A percentile compares a stretch with the other conserved stretches of the same genome.
These are phyloP conservation scores for Knipowitschia caucasica DNA, from an alignment of 2,797 vertebrate species.

Conservation along the genomic window DNA sequence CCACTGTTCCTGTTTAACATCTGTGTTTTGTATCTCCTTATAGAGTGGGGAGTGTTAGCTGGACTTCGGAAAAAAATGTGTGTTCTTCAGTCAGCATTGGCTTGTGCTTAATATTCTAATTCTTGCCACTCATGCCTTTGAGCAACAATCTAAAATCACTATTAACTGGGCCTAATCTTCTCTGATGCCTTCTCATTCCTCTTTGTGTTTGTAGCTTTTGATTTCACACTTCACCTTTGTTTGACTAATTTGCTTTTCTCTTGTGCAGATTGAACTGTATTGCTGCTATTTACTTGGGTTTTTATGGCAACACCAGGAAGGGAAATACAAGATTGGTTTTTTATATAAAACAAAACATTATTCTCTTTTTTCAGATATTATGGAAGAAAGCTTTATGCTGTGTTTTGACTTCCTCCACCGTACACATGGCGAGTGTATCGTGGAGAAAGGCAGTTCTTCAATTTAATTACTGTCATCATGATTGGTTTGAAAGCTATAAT, in stretches of 20 bases:
- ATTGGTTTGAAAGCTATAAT: not conserved
- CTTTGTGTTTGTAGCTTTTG: slow-evolving; percentile 43
- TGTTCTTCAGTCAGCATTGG: slow-evolving; percentile 67
- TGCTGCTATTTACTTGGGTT: slow-evolving; percentile 60
- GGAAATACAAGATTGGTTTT: no score
- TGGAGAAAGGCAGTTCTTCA: not conserved
- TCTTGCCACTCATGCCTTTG: slow-evolving; percentile 25
- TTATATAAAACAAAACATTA: not conserved
- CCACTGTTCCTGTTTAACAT: slow-evolving; percentile 65
- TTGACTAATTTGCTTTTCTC: slow-evolving; percentile 55
- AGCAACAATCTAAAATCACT: slow-evolving; percentile 32
- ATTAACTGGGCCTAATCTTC: slow-evolving; percentile 50
- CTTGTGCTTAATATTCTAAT: slow-evolving; percentile 63
- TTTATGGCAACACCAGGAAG: slow-evolving; percentile 48
- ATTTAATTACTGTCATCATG: not conserved
- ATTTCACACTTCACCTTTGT: slow-evolving; percentile 41
- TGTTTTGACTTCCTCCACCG: not conserved
- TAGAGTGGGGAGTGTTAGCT: slow-evolving; percentile 78
- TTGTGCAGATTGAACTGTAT: slow-evolving; percentile 57
- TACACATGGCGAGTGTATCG: not conserved
- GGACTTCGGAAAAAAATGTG: slow-evolving; percentile 70
- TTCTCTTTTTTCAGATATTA: no score
- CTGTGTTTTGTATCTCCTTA: slow-evolving; percentile 79
- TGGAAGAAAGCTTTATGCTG: no score
- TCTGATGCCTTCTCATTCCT: slow-evolving; percentile 38